phyloP scores from a whole-genome alignment of 2,888 invertebrate genomes.

The Pilophorus perplexus region DNA sequence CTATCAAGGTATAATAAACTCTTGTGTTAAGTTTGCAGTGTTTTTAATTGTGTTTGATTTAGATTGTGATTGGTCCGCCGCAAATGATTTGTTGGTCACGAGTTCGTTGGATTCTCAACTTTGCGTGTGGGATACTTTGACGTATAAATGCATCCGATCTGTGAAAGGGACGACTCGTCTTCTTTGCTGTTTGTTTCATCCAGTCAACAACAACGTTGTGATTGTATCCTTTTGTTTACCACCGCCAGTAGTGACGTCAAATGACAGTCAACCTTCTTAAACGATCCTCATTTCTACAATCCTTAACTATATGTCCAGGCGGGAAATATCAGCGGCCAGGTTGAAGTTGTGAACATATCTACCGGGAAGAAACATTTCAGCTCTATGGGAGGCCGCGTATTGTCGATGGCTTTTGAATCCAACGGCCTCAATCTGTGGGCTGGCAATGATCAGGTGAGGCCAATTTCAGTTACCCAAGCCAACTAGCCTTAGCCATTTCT shows the following conservation, averaged over 20 bases:
- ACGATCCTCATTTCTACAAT: not conserved
- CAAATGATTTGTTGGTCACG: constrained; percentile 78
- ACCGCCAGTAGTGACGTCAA: too few relatives aligned
- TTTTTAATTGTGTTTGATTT: too few relatives aligned
- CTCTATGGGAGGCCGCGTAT: constrained; percentile 58
- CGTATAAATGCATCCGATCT: constrained; percentile 59
- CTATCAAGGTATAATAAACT: too few relatives aligned
- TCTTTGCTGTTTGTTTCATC: constrained; percentile 75
- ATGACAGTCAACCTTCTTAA: not conserved
- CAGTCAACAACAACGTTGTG: constrained; percentile 81
- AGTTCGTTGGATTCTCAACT: constrained; percentile 72
- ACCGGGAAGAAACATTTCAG: constrained; percentile 73
- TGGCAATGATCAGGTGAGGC: constrained; percentile 48
- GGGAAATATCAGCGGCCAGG: constrained; percentile 69
- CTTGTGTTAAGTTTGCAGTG: too few relatives aligned
- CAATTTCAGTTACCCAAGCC: too few relatives aligned
- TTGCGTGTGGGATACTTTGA: constrained; percentile 67
- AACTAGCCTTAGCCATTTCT: not conserved
- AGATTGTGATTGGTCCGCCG: constrained; percentile 81
- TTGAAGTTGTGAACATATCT: constrained; percentile 78
- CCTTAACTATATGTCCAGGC: constrained; percentile 54
- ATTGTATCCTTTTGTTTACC: constrained; percentile 72
- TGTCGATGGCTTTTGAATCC: constrained; percentile 72
- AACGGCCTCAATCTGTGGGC: constrained; percentile 78
- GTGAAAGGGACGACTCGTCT: constrained; percentile 63